Conservation (phyloP, 30 jellyfish, hydroid and myxozoan genomes). For the Hydractinia echinata region DNA sequence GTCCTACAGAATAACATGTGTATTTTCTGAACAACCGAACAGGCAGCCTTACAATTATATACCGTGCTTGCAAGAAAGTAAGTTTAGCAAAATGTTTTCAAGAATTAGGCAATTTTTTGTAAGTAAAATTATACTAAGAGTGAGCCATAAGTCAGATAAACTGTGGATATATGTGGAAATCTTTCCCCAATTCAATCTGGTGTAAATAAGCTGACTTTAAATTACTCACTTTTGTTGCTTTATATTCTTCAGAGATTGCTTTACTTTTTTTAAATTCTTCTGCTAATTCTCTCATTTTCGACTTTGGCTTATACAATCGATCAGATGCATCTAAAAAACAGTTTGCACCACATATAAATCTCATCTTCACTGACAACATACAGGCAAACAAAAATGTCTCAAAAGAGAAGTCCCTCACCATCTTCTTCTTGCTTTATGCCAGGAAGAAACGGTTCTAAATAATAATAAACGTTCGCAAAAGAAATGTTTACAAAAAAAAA, state of each 20-base stretch:
- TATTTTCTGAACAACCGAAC: too few relatives aligned
- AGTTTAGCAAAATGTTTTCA: neutral
- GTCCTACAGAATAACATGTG: conserved; percentile 33
- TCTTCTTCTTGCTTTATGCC: conserved; percentile 3
- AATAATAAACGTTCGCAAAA: neutral
- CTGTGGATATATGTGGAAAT: neutral
- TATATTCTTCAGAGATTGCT: conserved; percentile 32
- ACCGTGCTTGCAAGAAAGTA: neutral
- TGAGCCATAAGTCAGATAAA: neutral
- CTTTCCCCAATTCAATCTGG: neutral
- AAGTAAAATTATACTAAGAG: neutral
- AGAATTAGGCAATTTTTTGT: neutral
- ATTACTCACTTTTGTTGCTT: conserved; percentile 21
- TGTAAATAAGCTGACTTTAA: neutral
- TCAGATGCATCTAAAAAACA: conserved; percentile 25
- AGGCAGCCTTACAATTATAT: neutral
- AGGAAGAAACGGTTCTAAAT: conserved; percentile 4
- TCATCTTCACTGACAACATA: neutral
- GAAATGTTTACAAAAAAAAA: too few relatives aligned
- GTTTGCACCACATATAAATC: neutral
- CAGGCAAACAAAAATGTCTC: neutral
- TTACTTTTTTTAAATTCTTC: conserved; percentile 65
- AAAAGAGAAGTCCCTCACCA: neutral
- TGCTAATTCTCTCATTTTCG: conserved; percentile 79
- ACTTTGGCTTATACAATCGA: conserved; percentile 50